Evolutionary conservation across 2,797 vertebrate species (phyloP).

Genomic region (Lemur catta): DNA sequence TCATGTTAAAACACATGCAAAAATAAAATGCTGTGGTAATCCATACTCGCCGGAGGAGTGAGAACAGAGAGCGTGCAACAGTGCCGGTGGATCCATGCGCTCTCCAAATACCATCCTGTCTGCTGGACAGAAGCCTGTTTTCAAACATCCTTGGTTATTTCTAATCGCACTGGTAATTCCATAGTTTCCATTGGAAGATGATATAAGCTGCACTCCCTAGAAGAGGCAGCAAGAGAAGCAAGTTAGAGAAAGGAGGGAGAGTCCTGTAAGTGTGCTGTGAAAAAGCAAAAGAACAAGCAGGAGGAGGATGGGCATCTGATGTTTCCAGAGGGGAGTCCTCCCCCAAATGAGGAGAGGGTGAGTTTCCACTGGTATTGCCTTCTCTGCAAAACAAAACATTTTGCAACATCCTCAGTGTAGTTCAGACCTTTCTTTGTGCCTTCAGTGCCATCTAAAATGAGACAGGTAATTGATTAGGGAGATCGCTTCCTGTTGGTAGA

Average conservation of each 20-base stretch:
- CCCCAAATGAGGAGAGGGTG: background rate
- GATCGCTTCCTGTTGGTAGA: background rate
- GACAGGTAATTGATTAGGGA: background rate
- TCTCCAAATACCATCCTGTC: background rate
- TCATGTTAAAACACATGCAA: background rate
- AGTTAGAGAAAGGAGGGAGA: background rate
- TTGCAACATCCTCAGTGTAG: background rate
- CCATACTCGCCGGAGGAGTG: background rate
- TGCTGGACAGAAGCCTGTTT: background rate
- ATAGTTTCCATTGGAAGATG: background rate
- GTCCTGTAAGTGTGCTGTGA: background rate
- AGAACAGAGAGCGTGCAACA: rapidly evolving
- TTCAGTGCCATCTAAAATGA: background rate
- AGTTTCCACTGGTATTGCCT: background rate
- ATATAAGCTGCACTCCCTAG: no score
- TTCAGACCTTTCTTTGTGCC: background rate
- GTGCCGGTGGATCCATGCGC: background rate
- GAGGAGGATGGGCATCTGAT: no score
- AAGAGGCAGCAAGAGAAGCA: background rate
- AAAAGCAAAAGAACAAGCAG: background rate
- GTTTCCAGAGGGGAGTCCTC: background rate
- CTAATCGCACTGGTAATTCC: background rate
- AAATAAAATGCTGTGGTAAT: background rate
- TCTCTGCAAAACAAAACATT: background rate
- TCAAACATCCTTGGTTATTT: background rate